These are phyloP conservation scores for Gymnodraco acuticeps DNA, from an alignment of 2,797 vertebrate species.

Conservation along the genomic window DNA sequence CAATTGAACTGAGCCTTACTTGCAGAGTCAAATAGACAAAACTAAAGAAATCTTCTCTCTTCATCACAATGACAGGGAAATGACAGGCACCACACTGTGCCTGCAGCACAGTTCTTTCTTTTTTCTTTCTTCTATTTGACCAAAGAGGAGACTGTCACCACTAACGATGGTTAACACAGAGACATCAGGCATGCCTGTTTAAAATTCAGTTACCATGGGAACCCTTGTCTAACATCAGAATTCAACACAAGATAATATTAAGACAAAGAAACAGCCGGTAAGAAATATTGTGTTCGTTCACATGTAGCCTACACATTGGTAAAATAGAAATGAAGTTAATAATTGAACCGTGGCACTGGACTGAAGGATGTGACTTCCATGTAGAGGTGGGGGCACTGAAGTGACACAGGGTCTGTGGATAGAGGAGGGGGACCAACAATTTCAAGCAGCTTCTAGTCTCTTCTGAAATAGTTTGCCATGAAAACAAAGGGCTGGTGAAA, in stretches of 20 bases:
- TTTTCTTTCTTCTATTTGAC: constrained; percentile 21
- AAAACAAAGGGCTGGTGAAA: constrained; percentile 17
- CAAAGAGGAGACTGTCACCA: constrained; percentile 31
- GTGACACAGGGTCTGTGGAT: constrained; percentile 36
- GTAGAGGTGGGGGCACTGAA: constrained; percentile 27
- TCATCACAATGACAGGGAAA: constrained; percentile 46
- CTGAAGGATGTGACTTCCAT: constrained; percentile 60
- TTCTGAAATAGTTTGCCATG: constrained; percentile 7
- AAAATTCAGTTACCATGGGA: constrained; percentile 81
- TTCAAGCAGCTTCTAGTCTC: constrained; percentile 20
- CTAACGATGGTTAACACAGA: constrained; percentile 69
- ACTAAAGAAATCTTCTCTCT: constrained; percentile 28
- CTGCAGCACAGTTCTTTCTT: constrained; percentile 17
- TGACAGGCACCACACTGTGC: constrained; percentile 57
- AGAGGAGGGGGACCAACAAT: constrained; percentile 24
- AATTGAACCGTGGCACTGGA: constrained; percentile 34
- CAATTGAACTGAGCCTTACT: constrained; percentile 39
- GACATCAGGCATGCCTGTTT: constrained; percentile 67
- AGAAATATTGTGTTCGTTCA: constrained; percentile 51
- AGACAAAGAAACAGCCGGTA: constrained; percentile 26
- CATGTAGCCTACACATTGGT: constrained; percentile 20
- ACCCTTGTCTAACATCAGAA: constrained; percentile 67
- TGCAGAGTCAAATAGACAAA: constrained; percentile 38
- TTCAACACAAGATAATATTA: constrained; percentile 68
- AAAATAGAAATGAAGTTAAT: constrained; percentile 47